A percentile compares a stretch with the other conserved stretches of the same genome.
Evolutionary conservation across 2,888 invertebrate genomes (phyloP).

Genomic region (Oxycera nigricornis): DNA sequence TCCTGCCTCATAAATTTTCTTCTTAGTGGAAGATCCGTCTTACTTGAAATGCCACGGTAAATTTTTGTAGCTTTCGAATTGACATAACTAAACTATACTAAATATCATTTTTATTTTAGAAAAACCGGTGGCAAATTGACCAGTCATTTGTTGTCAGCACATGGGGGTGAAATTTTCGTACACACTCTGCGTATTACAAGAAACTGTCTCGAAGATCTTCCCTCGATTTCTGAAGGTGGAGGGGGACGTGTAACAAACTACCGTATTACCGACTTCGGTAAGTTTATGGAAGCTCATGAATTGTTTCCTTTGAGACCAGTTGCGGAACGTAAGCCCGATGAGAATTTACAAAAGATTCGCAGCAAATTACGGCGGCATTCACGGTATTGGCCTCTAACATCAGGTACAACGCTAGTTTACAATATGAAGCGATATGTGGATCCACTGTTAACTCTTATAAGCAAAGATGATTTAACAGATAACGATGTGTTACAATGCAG

Average conservation of each 20-base stretch:
- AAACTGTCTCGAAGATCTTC: constrained; percentile 91
- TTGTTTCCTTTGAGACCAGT: constrained; percentile 74
- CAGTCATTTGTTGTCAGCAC: constrained; percentile 91
- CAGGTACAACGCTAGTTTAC: constrained; percentile 86
- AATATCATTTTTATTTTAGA: constrained; percentile 52
- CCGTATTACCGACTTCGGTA: constrained; percentile 82
- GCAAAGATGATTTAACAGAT: constrained; percentile 83
- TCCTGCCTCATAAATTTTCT: constrained; percentile 97
- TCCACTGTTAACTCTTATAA: constrained; percentile 78
- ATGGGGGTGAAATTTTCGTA: constrained; percentile 95
- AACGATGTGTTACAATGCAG: constrained; percentile 87
- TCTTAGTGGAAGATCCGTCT: constrained; percentile 90
- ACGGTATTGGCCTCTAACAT: constrained; percentile 87
- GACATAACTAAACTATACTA: background rate
- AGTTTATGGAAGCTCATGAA: constrained; percentile 84
- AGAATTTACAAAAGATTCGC: constrained; percentile 69
- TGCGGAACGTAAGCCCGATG: constrained; percentile 52
- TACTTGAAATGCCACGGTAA: constrained; percentile 84
- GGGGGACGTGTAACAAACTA: constrained; percentile 96
- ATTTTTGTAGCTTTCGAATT: background rate
- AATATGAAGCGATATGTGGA: constrained; percentile 82
- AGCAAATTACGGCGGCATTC: constrained; percentile 78
- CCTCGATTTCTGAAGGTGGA: constrained; percentile 92
- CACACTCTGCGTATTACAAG: constrained; percentile 86
- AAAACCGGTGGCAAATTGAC: constrained; percentile 87